These are phyloP conservation scores for Cheilosia urbana DNA, from an alignment of 2,888 invertebrate genomes.

Conservation along the genomic window DNA sequence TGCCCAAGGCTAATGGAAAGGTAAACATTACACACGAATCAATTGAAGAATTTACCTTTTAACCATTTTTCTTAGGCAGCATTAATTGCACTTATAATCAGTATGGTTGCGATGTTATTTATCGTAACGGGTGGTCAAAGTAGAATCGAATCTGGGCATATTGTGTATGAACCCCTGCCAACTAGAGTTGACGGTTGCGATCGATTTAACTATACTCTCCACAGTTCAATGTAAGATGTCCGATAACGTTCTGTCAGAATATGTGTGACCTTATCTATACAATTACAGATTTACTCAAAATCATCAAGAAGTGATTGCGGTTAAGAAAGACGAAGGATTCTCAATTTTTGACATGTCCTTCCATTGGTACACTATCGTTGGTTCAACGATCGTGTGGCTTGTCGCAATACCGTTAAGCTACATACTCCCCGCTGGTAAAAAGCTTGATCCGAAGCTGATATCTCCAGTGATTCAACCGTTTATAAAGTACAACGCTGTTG, in stretches of 20 bases:
- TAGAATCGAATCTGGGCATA: constrained; percentile 74
- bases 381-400: constrained; percentile 84
- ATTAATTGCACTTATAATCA: constrained; percentile 77
- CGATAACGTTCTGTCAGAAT: neutral
- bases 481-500: constrained; percentile 67
- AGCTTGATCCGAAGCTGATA: constrained; percentile 79
- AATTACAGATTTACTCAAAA: constrained; percentile 6
- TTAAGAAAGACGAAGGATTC: constrained; percentile 65
- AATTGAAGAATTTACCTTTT: neutral
- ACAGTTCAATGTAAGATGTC: constrained; percentile 39
- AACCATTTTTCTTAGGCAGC: constrained; percentile 78
- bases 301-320: neutral
- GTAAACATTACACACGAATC: constrained; percentile 32
- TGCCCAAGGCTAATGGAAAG: constrained; percentile 85
- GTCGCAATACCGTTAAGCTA: constrained; percentile 85
- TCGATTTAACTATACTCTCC: constrained; percentile 74
- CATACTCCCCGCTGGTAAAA: constrained; percentile 81
- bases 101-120: constrained; percentile 78
- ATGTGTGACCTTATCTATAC: neutral
- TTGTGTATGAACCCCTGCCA: constrained; percentile 78
- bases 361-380: constrained; percentile 86
- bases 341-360: constrained; percentile 86
- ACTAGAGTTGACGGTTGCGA: constrained; percentile 78
- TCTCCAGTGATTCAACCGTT: constrained; percentile 78
- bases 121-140: constrained; percentile 79